Conservation (phyloP, 2,888 invertebrate species). For the Odontomyia ornata region DNA sequence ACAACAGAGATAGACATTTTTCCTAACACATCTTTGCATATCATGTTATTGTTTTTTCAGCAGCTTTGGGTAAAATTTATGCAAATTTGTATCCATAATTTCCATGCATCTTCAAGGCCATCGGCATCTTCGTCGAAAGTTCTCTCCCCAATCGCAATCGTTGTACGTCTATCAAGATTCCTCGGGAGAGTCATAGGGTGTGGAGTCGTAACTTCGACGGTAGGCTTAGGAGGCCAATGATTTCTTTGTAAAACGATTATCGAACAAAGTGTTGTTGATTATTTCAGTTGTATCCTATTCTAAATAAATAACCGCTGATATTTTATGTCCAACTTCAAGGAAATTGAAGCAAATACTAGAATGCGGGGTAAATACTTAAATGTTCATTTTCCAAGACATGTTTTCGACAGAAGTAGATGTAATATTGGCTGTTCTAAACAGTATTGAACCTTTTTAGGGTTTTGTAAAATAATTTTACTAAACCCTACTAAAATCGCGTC, state of each 20-base stretch:
- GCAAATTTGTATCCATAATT: conserved; percentile 98
- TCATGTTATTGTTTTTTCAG: conserved; percentile 78
- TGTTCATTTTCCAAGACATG: conserved; percentile 24
- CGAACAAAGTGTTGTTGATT: not conserved
- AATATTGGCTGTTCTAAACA: too few species aligned
- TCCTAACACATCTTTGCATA: conserved; percentile 89
- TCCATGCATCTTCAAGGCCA: conserved; percentile 97
- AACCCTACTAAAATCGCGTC: too few species aligned
- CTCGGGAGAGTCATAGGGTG: conserved; percentile 72
- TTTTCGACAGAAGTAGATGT: conserved; percentile 13
- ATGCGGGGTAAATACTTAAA: conserved; percentile 35
- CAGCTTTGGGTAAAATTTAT: conserved; percentile 94
- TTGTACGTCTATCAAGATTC: conserved; percentile 87
- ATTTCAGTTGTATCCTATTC: too few species aligned
- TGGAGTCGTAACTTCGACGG: conserved; percentile 19
- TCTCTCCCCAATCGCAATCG: conserved; percentile 85
- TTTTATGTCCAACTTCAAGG: too few species aligned
- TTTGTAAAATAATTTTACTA: too few species aligned
- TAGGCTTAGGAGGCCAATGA: not conserved
- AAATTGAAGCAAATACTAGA: not conserved
- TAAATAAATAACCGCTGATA: too few species aligned
- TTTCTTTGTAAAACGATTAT: not conserved
- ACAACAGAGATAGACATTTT: conserved; percentile 85
- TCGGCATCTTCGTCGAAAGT: conserved; percentile 91
- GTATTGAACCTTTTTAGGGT: too few species aligned